Evolutionary conservation across 2,888 invertebrate genomes (phyloP).

Genomic region (Epinotia brunnichana): DNA sequence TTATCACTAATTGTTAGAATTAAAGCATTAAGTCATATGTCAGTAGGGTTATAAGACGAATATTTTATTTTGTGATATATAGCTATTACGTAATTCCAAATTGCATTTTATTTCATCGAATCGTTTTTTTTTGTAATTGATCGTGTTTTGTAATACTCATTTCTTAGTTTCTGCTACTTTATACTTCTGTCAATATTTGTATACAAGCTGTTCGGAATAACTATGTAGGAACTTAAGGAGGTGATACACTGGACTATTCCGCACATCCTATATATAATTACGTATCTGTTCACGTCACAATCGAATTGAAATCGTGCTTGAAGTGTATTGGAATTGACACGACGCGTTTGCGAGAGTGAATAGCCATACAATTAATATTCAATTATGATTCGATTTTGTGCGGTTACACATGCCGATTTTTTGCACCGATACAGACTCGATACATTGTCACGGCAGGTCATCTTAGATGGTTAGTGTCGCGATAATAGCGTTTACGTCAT

Average conservation of each 20-base stretch:
- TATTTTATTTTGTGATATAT: conserved; percentile 37
- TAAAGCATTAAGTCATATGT: not conserved
- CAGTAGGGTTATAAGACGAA: conserved; percentile 1
- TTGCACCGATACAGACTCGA: no score
- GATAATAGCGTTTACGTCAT: no score
- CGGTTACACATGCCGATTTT: no score
- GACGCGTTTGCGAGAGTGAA: not conserved
- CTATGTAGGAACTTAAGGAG: no score
- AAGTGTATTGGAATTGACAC: not conserved
- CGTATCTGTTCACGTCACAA: not conserved
- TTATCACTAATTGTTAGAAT: conserved; percentile 16
- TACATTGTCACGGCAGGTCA: no score
- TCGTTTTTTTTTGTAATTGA: conserved; percentile 6
- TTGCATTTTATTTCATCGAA: conserved; percentile 32
- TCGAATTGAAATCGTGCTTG: not conserved
- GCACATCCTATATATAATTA: no score
- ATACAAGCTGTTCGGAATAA: no score
- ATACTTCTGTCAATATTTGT: not conserved
- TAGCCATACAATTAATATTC: no score
- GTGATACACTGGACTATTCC: no score
- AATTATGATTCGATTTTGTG: no score
- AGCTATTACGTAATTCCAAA: conserved; percentile 32
- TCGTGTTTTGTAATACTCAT: conserved; percentile 6
- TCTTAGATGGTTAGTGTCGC: no score
- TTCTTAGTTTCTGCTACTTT: not conserved